These are phyloP conservation scores for Siniperca chuatsi DNA, from an alignment of 2,113 vertebrate species.

Conservation along the genomic window DNA sequence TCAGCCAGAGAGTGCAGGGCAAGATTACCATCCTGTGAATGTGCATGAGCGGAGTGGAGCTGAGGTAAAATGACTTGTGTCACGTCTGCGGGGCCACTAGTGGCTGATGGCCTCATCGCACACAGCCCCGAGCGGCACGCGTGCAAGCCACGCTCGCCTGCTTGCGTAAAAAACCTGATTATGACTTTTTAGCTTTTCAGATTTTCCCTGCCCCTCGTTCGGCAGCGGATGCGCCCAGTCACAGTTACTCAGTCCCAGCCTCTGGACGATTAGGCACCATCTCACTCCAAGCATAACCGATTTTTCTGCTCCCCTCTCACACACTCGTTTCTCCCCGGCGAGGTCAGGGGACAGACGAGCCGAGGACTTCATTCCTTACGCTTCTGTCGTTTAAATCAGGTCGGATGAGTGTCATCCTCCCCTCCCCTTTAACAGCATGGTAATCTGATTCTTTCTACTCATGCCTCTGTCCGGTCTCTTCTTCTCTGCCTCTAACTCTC, in stretches of 20 bases:
- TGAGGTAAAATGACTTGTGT: constrained; percentile 81
- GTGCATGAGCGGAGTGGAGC: constrained; percentile 63
- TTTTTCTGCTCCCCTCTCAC: constrained; percentile 65
- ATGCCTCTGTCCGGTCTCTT: constrained; percentile 52
- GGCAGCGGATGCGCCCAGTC: constrained; percentile 65
- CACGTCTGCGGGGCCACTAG: constrained; percentile 64
- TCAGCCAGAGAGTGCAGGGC: constrained; percentile 30
- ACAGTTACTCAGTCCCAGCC: constrained; percentile 68
- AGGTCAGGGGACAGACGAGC: constrained; percentile 75
- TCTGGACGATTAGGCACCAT: constrained; percentile 77
- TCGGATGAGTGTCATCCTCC: constrained; percentile 79
- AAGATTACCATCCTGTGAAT: constrained; percentile 64
- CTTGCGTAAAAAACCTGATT: constrained; percentile 61
- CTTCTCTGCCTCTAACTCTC: constrained; percentile 56
- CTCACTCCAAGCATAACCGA: constrained; percentile 79
- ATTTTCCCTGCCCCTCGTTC: constrained; percentile 51
- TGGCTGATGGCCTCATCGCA: constrained; percentile 62
- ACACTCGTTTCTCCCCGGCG: constrained; percentile 44
- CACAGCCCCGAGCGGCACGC: constrained; percentile 37
- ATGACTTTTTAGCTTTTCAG: constrained; percentile 77
- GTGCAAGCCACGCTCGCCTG: constrained; percentile 16
- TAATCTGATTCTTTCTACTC: constrained; percentile 77
- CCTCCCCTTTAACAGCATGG: constrained; percentile 65
- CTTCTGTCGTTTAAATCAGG: constrained; percentile 82
- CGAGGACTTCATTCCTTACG: constrained; percentile 79